Evolutionary conservation across 2,113 vertebrate genomes (phyloP).

Genomic region (Paracanthobrama guichenoti): DNA sequence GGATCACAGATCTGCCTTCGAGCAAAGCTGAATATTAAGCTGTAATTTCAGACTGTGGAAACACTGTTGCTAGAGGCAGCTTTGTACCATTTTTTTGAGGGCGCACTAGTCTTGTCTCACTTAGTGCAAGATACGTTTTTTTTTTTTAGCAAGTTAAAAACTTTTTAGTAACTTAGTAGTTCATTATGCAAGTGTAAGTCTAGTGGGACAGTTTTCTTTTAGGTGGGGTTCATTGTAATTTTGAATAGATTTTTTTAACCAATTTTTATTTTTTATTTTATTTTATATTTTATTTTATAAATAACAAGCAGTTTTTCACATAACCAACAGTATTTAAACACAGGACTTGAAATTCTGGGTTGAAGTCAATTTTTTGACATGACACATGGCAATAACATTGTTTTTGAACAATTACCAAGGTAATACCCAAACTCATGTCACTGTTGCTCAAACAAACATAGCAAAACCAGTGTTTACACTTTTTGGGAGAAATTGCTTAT

Average conservation of each 20-base stretch:
- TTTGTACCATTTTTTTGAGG: neutral
- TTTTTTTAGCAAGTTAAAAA: neutral
- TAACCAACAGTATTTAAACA: neutral
- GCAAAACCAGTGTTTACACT: neutral
- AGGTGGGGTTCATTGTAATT: neutral
- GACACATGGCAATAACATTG: neutral
- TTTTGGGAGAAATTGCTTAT: neutral
- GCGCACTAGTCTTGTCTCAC: neutral
- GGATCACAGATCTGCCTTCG: conserved; percentile 5
- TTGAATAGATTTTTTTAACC: neutral
- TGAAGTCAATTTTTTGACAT: neutral
- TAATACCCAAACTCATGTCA: neutral
- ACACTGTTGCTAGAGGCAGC: neutral
- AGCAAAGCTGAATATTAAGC: conserved; percentile 4
- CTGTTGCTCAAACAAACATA: neutral
- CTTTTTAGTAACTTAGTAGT: neutral
- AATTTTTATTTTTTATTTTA: neutral
- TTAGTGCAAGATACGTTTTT: neutral
- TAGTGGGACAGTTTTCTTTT: neutral
- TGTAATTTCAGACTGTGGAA: conserved; percentile 11
- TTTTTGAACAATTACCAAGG: neutral
- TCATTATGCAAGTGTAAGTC: neutral
- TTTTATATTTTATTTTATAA: no score
- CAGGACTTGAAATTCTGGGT: neutral
- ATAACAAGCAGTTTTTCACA: neutral